Evolutionary conservation across 2,888 invertebrate species (phyloP).

Genomic region (Ommatoiulus sabulosus): DNA sequence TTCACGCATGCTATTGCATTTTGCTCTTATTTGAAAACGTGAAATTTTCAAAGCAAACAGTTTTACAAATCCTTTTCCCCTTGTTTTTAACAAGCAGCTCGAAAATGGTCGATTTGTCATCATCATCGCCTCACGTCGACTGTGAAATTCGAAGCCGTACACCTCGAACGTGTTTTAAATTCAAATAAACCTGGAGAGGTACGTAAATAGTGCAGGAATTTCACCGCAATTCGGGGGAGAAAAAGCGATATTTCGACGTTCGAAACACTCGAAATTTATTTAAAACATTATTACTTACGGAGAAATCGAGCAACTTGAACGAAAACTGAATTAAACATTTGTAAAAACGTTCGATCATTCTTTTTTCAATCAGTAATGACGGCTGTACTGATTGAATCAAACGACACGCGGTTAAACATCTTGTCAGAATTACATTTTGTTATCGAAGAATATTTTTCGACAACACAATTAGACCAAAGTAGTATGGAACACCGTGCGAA

Average conservation of each 20-base stretch:
- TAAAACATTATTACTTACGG: background rate
- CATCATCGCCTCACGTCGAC: background rate
- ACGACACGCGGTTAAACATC: background rate
- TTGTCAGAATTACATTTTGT: background rate
- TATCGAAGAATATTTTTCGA: no score
- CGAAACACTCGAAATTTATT: background rate
- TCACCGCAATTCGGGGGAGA: background rate
- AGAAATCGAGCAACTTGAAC: background rate
- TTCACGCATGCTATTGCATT: background rate
- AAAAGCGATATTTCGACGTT: background rate
- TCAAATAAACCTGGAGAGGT: background rate
- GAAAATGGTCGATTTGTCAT: constrained; percentile 1
- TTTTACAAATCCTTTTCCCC: background rate
- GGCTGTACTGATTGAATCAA: background rate
- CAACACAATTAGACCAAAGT: no score
- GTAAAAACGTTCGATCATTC: background rate
- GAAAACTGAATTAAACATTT: background rate
- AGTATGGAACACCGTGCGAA: no score
- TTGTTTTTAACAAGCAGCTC: background rate
- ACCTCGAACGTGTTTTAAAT: constrained; percentile 16
- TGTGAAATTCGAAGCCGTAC: background rate
- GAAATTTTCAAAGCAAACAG: background rate
- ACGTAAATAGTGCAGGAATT: background rate
- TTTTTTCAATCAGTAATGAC: background rate
- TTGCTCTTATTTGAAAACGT: background rate